Evolutionary conservation across 2,113 vertebrate species (phyloP), one percentile per base, ranked within the genome.

Genomic region (Daboia siamensis): DNA sequence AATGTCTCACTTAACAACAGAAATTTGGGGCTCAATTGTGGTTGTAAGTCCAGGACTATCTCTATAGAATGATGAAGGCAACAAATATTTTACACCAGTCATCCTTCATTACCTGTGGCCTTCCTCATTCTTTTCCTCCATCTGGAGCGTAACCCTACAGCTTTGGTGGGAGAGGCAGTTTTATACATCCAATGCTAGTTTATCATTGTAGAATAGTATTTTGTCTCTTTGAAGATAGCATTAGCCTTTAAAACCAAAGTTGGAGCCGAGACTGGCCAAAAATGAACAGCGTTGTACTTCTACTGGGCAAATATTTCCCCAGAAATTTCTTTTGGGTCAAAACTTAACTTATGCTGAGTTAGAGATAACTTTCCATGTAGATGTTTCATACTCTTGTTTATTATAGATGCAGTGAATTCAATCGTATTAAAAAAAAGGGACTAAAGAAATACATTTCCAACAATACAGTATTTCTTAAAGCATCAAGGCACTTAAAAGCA

Each of bases 151-250:
- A 89, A 11, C 4, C 96, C 95, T 96, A 96, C 95, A 95, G 96
- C 95, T 96, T 96, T 95, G 95, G 95, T 95, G 91, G 93, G 94
- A 93, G 93, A 95, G 95, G 94, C 87, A 24, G n/a, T 56, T 56
- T 33, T n/a, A 88, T 56, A 33, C 3, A 95, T 93, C 95, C 95
- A 95, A 89, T 95, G 96, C 95, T 90, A 54, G 33, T 33, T 52
- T 51, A 74, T 6, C 33, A 80, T 20, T 80, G 69, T 6, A 80
- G 74, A 80, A 21, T 80, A 80, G 17, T 80, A 15, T 44, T 80
- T 80, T 80, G 17, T 44, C 33, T 80, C 0, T 80, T 80, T 80
- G 74, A 44, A 80, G 33, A 80, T 10, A 44, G 74, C 7, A 44
- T 80, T 80, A 44, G 33, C 33, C 92, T 95, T 95, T 95, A 93